Conservation (phyloP, 1,140 invertebrate genomes). For the Alviniconcha marisindica region DNA sequence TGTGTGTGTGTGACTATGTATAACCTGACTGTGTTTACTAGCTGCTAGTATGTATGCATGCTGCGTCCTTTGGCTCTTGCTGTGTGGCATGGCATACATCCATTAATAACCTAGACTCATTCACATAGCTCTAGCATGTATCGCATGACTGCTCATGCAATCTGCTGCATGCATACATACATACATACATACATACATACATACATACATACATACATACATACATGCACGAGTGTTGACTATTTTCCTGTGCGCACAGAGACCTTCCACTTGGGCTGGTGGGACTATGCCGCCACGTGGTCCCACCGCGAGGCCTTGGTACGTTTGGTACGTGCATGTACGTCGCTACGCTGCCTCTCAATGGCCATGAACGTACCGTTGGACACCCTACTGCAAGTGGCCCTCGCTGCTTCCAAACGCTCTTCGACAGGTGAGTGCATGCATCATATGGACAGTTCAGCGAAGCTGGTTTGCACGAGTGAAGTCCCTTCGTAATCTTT, state of each 20-base stretch:
- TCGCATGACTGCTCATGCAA: not conserved
- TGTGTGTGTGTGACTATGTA: too few relatives aligned
- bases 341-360: not conserved
- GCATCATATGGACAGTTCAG: too few relatives aligned
- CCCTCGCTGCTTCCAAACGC: not conserved
- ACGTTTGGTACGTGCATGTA: not conserved
- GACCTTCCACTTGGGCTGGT: not conserved
- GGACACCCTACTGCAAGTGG: not conserved
- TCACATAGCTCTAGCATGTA: too few relatives aligned
- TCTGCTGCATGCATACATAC: not conserved
- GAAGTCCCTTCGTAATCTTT: too few relatives aligned
- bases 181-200: not conserved
- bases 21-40: too few relatives aligned
- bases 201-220: not conserved
- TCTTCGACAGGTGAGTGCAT: too few relatives aligned
- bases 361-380: not conserved
- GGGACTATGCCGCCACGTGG: not conserved
- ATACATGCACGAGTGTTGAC: not conserved
- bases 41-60: too few relatives aligned
- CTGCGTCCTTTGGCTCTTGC: too few relatives aligned
- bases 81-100: too few relatives aligned
- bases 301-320: not conserved
- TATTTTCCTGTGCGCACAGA: not conserved
- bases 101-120: too few relatives aligned
- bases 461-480: too few relatives aligned